Percentiles rank a stretch among this genome's conserved stretches.
Evolutionary conservation across 1,140 invertebrate genomes (phyloP).

Genomic region (Zaprionus ghesquierei): DNA sequence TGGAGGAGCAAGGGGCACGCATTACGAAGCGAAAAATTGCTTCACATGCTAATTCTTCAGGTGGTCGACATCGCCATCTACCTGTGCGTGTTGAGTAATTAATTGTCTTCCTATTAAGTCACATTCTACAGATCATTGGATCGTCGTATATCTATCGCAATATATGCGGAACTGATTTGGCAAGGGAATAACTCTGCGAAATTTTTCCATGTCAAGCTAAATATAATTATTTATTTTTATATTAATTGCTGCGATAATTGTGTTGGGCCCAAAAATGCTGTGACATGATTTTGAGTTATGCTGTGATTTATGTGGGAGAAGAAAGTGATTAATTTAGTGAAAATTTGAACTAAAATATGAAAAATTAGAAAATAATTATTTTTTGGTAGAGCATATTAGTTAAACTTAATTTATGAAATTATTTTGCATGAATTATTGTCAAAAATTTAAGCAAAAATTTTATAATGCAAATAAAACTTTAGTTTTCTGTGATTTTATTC

Average conservation of each 20-base stretch:
- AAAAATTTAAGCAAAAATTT: too few relatives aligned
- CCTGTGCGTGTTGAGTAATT: slow-evolving; percentile 7
- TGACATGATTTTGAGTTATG: background rate
- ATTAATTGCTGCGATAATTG: background rate
- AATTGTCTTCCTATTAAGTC: background rate
- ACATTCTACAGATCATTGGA: background rate
- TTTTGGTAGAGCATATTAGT: too few relatives aligned
- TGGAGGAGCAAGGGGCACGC: background rate
- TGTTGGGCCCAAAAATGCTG: background rate
- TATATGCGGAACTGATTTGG: background rate
- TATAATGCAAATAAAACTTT: too few relatives aligned
- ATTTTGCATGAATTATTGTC: too few relatives aligned
- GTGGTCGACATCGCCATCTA: slow-evolving; percentile 24
- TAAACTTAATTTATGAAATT: too few relatives aligned
- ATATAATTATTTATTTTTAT: background rate
- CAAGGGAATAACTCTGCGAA: background rate
- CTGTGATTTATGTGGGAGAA: background rate
- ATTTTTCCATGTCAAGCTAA: background rate
- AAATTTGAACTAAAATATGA: background rate
- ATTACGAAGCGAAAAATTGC: slow-evolving; percentile 16
- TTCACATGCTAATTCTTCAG: slow-evolving; percentile 23
- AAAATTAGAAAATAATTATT: too few relatives aligned
- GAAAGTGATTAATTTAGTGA: background rate
- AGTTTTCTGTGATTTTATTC: too few relatives aligned
- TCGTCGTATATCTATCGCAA: background rate